These are phyloP conservation scores for Naja naja DNA, from an alignment of 2,113 vertebrate genomes.

Conservation along the genomic window DNA sequence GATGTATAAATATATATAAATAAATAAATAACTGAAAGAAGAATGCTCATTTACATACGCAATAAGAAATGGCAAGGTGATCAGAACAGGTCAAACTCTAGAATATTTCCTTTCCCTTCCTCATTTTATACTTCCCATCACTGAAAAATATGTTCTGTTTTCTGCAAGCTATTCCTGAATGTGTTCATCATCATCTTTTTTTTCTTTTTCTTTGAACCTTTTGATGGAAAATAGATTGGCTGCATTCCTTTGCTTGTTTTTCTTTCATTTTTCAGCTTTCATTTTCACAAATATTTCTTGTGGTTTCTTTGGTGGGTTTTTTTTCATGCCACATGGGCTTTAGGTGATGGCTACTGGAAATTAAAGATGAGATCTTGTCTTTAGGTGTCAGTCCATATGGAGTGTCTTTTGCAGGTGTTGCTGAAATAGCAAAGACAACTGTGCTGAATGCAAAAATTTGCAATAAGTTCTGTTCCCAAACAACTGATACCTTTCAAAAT, in stretches of 20 bases:
- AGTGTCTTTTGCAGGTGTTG: not conserved
- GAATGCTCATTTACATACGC: not conserved
- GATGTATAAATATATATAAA: not conserved
- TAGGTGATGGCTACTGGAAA: conserved; percentile 50
- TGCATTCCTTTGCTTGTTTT: conserved; percentile 45
- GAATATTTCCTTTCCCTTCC: not conserved
- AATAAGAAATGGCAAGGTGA: not conserved
- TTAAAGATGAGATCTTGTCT: conserved; percentile 39
- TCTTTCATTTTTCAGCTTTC: conserved; percentile 52
- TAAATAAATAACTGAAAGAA: not conserved
- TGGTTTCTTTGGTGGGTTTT: conserved; percentile 1
- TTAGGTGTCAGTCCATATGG: not conserved
- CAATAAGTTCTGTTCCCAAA: conserved; percentile 50
- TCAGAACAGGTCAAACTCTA: not conserved
- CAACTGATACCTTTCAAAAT: conserved; percentile 41
- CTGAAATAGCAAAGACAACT: not conserved
- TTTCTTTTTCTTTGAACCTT: conserved; percentile 31
- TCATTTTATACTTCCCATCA: not conserved
- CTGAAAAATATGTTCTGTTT: conserved; percentile 30
- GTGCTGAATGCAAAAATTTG: conserved; percentile 39
- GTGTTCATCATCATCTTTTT: not conserved
- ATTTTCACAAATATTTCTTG: conserved; percentile 44
- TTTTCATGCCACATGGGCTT: not conserved
- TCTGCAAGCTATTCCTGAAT: conserved; percentile 31
- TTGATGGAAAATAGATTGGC: conserved; percentile 29